Evolutionary conservation across 2,888 invertebrate genomes (phyloP).

Genomic region (Lutraria lutraria): DNA sequence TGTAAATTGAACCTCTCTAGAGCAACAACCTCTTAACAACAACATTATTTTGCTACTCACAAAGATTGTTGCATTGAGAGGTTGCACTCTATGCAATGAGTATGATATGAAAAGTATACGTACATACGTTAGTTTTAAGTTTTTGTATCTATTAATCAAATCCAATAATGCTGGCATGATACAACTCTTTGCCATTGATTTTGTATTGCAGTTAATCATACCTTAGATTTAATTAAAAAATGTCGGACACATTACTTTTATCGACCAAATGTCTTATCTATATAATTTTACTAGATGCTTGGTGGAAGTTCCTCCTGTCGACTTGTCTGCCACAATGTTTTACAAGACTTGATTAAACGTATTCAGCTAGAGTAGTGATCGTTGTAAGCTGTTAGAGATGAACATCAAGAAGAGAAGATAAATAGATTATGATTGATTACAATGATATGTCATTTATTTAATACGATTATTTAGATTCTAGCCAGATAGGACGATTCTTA

Average conservation of each 20-base stretch:
- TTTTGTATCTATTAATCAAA: too few species aligned
- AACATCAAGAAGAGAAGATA: background rate
- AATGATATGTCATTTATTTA: background rate
- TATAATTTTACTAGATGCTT: background rate
- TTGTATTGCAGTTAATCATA: background rate
- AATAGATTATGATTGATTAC: background rate
- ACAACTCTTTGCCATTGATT: too few species aligned
- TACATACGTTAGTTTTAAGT: too few species aligned
- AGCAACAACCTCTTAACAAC: too few species aligned
- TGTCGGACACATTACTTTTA: background rate
- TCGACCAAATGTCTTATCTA: background rate
- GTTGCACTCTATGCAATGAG: too few species aligned
- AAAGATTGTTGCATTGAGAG: too few species aligned
- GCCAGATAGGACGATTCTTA: background rate
- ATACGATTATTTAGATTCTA: background rate
- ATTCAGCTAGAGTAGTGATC: background rate
- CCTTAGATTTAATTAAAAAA: slow-evolving; percentile 3
- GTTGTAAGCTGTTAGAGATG: background rate
- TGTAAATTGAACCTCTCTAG: too few species aligned
- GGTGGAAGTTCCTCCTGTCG: background rate
- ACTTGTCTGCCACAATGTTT: background rate
- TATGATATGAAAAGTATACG: too few species aligned
- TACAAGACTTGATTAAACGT: background rate
- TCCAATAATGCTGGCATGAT: too few species aligned
- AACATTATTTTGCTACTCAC: too few species aligned